phyloP scores from a whole-genome alignment of 2,888 invertebrate species.

The Dyspetes luteomarginatus region DNA sequence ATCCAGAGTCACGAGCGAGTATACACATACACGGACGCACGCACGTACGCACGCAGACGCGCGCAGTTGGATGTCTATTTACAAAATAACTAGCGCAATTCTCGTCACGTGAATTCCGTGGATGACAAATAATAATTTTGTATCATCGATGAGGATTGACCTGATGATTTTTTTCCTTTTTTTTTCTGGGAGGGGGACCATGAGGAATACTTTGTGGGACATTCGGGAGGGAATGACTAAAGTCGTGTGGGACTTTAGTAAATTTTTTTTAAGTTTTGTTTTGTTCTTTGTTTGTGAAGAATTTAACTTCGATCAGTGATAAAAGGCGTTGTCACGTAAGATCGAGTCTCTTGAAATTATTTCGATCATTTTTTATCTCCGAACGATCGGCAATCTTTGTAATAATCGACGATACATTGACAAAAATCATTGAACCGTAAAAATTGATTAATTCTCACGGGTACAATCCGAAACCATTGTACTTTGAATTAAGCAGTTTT shows the following conservation, averaged over 20 bases:
- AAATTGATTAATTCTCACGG: conserved; percentile 33
- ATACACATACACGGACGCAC: too few species aligned
- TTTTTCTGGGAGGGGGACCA: background rate
- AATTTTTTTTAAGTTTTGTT: background rate
- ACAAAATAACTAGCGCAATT: conserved; percentile 56
- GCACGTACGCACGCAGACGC: too few species aligned
- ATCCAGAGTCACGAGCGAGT: conserved; percentile 35
- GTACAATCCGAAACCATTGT: conserved; percentile 54
- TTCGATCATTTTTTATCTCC: conserved; percentile 2
- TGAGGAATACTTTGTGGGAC: background rate
- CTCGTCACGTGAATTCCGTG: conserved; percentile 15
- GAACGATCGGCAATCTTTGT: background rate
- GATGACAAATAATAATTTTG: too few species aligned
- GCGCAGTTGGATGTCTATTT: conserved; percentile 54
- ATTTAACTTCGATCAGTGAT: conserved; percentile 27
- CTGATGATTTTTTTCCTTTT: background rate
- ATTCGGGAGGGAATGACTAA: too few species aligned
- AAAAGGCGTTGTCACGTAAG: conserved; percentile 50
- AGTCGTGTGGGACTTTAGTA: background rate
- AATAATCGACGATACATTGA: background rate
- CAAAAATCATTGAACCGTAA: conserved; percentile 30
- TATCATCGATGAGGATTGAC: too few species aligned
- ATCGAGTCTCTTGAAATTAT: conserved; percentile 9
- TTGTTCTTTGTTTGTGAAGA: background rate
- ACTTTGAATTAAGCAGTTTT: conserved; percentile 18